Evolutionary conservation across 35 echinoderm and acorn worm genomes (phyloP).

Genomic region (Anneissia japonica): DNA sequence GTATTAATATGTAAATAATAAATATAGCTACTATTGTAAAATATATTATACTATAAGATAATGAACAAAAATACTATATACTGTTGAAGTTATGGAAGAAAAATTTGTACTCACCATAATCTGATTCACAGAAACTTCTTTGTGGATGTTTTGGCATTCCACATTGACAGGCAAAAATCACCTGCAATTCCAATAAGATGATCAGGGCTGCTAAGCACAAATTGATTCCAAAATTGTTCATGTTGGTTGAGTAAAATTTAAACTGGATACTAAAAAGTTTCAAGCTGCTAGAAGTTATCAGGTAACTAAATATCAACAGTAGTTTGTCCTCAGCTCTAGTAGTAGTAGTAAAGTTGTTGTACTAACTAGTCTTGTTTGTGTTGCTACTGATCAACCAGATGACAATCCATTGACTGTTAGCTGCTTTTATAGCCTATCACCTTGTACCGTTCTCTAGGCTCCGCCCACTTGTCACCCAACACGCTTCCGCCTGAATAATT

Average conservation of each 20-base stretch:
- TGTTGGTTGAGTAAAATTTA: background rate
- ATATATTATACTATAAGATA: too few relatives aligned
- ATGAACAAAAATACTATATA: too few relatives aligned
- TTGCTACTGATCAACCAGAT: background rate
- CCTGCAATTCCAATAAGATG: background rate
- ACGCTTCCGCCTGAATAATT: background rate
- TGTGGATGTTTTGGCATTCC: background rate
- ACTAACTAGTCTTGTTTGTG: background rate
- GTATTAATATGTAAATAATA: too few relatives aligned
- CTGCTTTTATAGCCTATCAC: background rate
- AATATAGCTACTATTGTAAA: too few relatives aligned
- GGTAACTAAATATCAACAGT: too few relatives aligned
- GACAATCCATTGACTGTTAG: background rate
- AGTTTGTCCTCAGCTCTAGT: too few relatives aligned
- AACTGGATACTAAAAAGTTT: background rate
- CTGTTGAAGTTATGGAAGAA: too few relatives aligned
- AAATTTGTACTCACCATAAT: background rate
- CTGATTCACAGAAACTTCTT: background rate
- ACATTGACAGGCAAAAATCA: background rate
- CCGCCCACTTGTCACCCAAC: background rate
- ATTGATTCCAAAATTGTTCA: background rate
- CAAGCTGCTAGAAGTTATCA: too few relatives aligned
- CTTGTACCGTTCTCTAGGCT: background rate
- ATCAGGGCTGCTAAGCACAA: background rate
- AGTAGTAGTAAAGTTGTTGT: background rate